Conservation (phyloP, 1,140 invertebrate species). For the Dendrolimus punctatus region DNA sequence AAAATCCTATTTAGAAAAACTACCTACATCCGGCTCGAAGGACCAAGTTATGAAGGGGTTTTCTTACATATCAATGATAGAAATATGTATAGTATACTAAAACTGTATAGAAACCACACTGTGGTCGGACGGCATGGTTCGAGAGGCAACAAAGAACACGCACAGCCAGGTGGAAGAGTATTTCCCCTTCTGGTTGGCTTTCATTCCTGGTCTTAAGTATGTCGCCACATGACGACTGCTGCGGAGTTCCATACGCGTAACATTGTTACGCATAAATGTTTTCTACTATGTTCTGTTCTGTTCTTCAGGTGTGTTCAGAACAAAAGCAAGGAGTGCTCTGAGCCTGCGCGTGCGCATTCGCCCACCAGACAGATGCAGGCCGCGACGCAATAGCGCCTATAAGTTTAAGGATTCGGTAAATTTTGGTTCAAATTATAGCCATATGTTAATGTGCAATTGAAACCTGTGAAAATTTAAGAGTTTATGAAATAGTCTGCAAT, state of each 20-base stretch:
- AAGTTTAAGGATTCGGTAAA: background rate
- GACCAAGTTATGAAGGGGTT: background rate
- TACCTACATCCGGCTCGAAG: too few relatives aligned
- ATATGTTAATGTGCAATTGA: background rate
- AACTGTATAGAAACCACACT: background rate
- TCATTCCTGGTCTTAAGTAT: too few relatives aligned
- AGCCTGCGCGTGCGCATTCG: constrained; percentile 47
- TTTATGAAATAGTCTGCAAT: too few relatives aligned
- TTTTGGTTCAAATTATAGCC: background rate
- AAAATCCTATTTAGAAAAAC: too few relatives aligned
- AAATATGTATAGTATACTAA: background rate
- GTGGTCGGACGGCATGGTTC: too few relatives aligned
- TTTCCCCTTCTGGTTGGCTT: too few relatives aligned
- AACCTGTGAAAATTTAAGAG: background rate
- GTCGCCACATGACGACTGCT: too few relatives aligned
- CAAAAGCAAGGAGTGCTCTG: constrained; percentile 30
- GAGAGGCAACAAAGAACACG: too few relatives aligned
- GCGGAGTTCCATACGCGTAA: too few relatives aligned
- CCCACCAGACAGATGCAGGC: constrained; percentile 25
- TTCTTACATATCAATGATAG: background rate
- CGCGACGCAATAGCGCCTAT: constrained; percentile 3
- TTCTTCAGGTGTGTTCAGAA: constrained; percentile 39
- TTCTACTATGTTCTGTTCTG: background rate
- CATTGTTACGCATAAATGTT: background rate
- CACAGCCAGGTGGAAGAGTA: too few relatives aligned